phyloP scores from a whole-genome alignment of 2,113 vertebrate species.

The Phoxinus phoxinus region DNA sequence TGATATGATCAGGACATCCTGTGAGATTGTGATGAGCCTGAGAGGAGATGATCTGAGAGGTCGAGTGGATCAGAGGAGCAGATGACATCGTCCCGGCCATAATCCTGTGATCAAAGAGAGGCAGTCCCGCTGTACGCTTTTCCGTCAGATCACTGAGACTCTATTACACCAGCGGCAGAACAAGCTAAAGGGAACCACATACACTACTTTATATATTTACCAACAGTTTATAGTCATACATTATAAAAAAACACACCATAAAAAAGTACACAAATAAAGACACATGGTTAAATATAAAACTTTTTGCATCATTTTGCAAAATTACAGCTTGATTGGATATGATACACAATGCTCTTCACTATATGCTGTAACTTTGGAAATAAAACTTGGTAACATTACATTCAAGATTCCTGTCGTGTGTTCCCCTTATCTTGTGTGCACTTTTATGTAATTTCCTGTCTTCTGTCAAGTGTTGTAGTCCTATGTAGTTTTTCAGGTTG shows the following conservation, averaged over 20 bases:
- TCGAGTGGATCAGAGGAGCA: conserved; percentile 53
- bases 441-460: too few species aligned
- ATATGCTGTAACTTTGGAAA: too few species aligned
- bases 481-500: too few species aligned
- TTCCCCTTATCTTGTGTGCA: too few species aligned
- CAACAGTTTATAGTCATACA: neutral
- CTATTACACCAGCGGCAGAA: too few species aligned
- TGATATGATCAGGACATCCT: conserved; percentile 61
- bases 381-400: too few species aligned
- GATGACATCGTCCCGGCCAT: conserved; percentile 45
- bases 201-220: neutral
- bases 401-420: too few species aligned
- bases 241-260: neutral
- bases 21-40: conserved; percentile 53
- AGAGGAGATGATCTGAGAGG: conserved; percentile 48
- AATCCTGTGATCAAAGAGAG: conserved; percentile 71
- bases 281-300: neutral
- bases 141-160: conserved; percentile 40
- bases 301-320: neutral
- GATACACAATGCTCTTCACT: neutral
- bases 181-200: neutral
- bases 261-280: neutral
- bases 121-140: conserved; percentile 62
- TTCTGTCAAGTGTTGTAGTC: too few species aligned
- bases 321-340: neutral